A percentile compares a stretch with the other conserved stretches of the same genome.
Conservation (phyloP, 2,113 vertebrate genomes). For the Ammodytes marinus region DNA sequence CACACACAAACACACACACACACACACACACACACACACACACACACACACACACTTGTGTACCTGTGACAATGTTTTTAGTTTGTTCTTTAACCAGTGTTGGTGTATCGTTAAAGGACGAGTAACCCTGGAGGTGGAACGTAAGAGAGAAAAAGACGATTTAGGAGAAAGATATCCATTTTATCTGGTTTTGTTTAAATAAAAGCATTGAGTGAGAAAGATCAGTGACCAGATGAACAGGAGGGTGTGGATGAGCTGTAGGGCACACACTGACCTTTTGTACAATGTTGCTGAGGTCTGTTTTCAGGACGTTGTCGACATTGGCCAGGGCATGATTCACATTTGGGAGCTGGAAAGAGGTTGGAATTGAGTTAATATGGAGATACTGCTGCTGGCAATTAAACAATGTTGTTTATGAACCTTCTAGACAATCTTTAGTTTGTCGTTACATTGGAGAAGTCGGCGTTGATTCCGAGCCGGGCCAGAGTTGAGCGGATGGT, state of each 20-base stretch:
- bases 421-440: too few species aligned
- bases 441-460: conserved; percentile 84
- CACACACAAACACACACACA: background rate
- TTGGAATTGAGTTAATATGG: background rate
- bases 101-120: conserved; percentile 91
- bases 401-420: background rate
- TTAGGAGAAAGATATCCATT: background rate
- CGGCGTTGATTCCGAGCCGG: conserved; percentile 84
- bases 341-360: conserved; percentile 84
- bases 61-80: conserved; percentile 86
- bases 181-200: background rate
- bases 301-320: conserved; percentile 87
- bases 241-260: background rate
- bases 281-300: conserved; percentile 89
- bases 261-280: conserved; percentile 85
- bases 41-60: conserved; percentile 11
- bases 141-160: conserved; percentile 16
- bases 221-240: background rate
- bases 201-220: background rate
- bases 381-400: background rate
- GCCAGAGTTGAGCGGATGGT: conserved; percentile 83
- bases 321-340: conserved; percentile 84
- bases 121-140: conserved; percentile 88
- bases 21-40: background rate
- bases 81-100: conserved; percentile 90